Conservation (phyloP, 2,888 invertebrate genomes). For the Latheticus oryzae region DNA sequence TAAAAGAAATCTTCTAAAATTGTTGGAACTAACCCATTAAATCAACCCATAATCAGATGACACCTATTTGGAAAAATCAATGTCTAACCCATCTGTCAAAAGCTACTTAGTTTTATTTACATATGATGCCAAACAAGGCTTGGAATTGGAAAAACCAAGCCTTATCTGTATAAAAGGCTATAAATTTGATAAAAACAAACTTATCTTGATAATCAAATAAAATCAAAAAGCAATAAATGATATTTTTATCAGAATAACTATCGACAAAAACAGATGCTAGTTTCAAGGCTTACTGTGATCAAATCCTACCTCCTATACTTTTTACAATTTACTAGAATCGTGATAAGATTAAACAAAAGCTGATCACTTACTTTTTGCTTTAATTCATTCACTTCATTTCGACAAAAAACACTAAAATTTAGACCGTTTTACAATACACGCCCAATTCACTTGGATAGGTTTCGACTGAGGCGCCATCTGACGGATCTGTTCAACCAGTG, state of each 20-base stretch:
- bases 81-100: conserved; percentile 44
- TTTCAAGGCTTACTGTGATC: too few species aligned
- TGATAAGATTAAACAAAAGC: conserved; percentile 36
- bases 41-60: too few species aligned
- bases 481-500: conserved; percentile 45
- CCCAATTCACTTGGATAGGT: conserved; percentile 61
- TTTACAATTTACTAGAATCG: too few species aligned
- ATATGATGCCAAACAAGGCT: conserved; percentile 34
- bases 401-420: conserved; percentile 60
- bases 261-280: conserved; percentile 59
- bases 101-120: conserved; percentile 40
- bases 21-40: too few species aligned
- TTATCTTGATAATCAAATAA: too few species aligned
- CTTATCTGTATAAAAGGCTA: too few species aligned
- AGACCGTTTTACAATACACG: conserved; percentile 60
- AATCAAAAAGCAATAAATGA: too few species aligned
- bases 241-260: conserved; percentile 35
- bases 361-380: conserved; percentile 53
- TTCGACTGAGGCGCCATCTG: conserved; percentile 58
- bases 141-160: conserved; percentile 1
- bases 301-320: too few species aligned
- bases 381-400: conserved; percentile 59
- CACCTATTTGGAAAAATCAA: conserved; percentile 31
- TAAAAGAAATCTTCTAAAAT: conserved; percentile 44
- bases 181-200: too few species aligned